These are phyloP conservation scores for Hetaerina americana DNA, from an alignment of 1,140 invertebrate genomes.

Conservation along the genomic window DNA sequence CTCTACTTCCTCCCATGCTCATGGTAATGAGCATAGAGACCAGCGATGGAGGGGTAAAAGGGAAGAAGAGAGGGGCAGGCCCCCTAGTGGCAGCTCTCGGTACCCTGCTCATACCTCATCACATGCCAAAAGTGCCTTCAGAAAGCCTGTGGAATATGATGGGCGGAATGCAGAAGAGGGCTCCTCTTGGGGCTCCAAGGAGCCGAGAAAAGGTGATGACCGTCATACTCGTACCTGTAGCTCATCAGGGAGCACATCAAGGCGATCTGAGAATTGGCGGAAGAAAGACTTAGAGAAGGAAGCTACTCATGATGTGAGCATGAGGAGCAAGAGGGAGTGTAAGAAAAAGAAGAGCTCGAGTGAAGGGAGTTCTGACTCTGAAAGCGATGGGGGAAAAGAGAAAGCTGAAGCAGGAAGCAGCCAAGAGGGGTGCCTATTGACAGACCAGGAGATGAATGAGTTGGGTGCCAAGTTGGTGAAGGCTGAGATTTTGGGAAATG, in stretches of 20 bases:
- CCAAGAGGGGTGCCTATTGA: conserved; percentile 29
- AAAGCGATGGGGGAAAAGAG: conserved; percentile 8
- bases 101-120: too few relatives aligned
- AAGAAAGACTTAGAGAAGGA: background rate
- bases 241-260: background rate
- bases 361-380: background rate
- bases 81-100: too few relatives aligned
- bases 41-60: too few relatives aligned
- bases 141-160: conserved; percentile 13
- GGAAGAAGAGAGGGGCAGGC: background rate
- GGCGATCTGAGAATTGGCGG: background rate
- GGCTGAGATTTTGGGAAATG: conserved; percentile 80
- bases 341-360: background rate
- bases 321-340: conserved; percentile 3
- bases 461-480: conserved; percentile 77
- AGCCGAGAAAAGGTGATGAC: background rate
- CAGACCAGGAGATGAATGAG: conserved; percentile 75
- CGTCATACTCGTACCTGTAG: background rate
- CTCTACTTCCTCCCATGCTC: too few relatives aligned
- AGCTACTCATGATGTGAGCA: background rate
- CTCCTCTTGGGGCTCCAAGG: background rate
- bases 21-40: conserved; percentile 7
- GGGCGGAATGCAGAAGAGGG: conserved; percentile 19
- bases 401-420: conserved; percentile 9
- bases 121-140: conserved; percentile 5